Percentiles rank a stretch among this genome's conserved stretches.
phyloP scores from a whole-genome alignment of 2,113 vertebrate species.

The Mystacornis crossleyi region DNA sequence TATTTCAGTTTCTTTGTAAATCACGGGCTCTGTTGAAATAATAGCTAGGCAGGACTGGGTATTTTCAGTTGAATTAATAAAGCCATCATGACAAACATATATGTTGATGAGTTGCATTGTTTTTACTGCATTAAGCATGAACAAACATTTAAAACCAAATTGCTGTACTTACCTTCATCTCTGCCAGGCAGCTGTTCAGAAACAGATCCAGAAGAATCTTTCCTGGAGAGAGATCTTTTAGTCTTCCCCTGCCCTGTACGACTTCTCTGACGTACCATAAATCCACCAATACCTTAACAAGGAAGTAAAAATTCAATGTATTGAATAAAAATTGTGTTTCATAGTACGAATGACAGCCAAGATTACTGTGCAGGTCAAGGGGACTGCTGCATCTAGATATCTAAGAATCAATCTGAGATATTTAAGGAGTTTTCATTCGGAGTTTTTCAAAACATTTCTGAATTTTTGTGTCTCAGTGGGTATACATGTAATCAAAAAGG shows the following conservation, averaged over 20 bases:
- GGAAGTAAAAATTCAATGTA: not conserved
- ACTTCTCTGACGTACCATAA: conserved; percentile 97
- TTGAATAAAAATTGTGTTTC: not conserved
- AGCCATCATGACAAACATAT: not conserved
- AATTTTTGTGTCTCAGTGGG: not conserved
- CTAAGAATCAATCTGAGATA: not conserved
- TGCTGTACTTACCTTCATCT: conserved; percentile 82
- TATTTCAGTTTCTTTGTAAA: not conserved
- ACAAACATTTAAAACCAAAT: not conserved
- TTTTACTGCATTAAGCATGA: not conserved
- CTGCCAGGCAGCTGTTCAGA: conserved; percentile 77
- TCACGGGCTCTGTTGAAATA: not conserved
- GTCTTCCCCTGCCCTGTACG: conserved; percentile 87
- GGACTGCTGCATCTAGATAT: not conserved
- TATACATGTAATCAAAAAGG: not conserved
- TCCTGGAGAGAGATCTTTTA: conserved; percentile 84
- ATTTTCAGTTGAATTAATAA: not conserved
- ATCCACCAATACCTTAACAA: conserved; percentile 91
- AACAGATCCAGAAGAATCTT: conserved; percentile 89
- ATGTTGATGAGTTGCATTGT: not conserved
- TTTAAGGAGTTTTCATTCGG: not conserved
- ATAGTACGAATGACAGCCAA: not conserved
- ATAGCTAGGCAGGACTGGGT: not conserved
- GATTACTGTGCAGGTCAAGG: not conserved
- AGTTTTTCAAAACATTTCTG: not conserved